A percentile compares a stretch with the other conserved stretches of the same genome.
Conservation (phyloP, 2,797 vertebrate species). For the Phyllotis vaccarum region DNA sequence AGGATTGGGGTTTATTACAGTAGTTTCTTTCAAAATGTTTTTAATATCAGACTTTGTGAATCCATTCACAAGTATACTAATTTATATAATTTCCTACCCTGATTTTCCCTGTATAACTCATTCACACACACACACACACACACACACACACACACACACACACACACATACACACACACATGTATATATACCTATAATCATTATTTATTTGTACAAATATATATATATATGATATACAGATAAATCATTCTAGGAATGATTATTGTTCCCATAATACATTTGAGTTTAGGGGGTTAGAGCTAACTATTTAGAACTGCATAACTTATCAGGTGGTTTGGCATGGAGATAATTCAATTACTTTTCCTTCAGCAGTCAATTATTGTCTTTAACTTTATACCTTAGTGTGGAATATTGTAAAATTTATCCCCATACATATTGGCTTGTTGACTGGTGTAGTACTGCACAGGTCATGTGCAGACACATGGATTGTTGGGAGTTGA, state of each 20-base stretch:
- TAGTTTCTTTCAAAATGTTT: not conserved
- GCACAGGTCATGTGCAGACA: not conserved
- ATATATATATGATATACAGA: not conserved
- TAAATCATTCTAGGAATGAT: not conserved
- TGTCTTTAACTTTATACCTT: not conserved
- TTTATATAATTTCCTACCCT: not conserved
- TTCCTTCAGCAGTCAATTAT: not conserved
- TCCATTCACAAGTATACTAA: not conserved
- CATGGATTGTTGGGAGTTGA: not conserved
- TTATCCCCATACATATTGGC: not conserved
- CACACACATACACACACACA: too few species aligned
- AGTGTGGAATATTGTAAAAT: not conserved
- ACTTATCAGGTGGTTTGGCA: not conserved
- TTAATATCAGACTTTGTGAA: not conserved
- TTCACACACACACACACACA: not conserved
- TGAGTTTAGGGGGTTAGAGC: not conserved
- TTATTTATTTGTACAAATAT: not conserved
- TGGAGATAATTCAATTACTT: not conserved
- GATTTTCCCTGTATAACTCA: not conserved
- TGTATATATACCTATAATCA: too few species aligned
- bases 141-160: too few species aligned
- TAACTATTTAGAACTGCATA: not conserved
- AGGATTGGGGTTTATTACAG: not conserved
- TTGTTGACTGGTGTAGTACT: not conserved
- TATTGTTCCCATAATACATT: not conserved